Conservation (phyloP, 1,140 invertebrate genomes). For the Pygmarrhopalites habei region DNA sequence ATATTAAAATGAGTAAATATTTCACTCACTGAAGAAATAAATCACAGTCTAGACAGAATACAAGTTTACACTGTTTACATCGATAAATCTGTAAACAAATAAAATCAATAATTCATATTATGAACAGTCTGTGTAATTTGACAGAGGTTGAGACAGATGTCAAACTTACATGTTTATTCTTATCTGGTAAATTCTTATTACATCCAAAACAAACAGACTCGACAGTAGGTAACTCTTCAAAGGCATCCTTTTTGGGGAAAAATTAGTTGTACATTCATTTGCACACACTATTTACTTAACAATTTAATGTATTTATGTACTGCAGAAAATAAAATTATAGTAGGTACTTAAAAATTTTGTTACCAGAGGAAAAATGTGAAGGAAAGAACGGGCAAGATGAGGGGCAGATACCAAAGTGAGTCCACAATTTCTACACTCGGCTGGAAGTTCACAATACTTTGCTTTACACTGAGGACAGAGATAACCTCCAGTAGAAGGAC, state of each 20-base stretch:
- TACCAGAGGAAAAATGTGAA: constrained; percentile 92
- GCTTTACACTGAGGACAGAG: constrained; percentile 93
- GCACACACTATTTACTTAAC: too few species aligned
- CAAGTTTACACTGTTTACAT: constrained; percentile 68
- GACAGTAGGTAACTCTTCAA: constrained; percentile 57
- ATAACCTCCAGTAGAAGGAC: constrained; percentile 68
- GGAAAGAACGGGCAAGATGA: constrained; percentile 92
- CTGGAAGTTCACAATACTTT: constrained; percentile 95
- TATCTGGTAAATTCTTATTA: constrained; percentile 52
- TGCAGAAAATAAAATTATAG: too few species aligned
- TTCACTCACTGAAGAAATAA: constrained; percentile 90
- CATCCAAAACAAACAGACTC: constrained; percentile 60
- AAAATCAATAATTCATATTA: too few species aligned
- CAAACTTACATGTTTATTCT: constrained; percentile 61
- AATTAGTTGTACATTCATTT: too few species aligned
- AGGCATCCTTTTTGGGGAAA: too few species aligned
- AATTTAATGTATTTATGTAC: too few species aligned
- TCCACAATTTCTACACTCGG: constrained; percentile 90
- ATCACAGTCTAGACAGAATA: constrained; percentile 92
- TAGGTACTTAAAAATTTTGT: too few species aligned
- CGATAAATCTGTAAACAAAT: constrained; percentile 66
- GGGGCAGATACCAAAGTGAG: constrained; percentile 95
- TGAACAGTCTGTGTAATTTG: too few species aligned
- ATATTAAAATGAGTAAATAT: too few species aligned
- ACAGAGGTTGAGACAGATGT: constrained; percentile 29